Evolutionary conservation across 1,140 invertebrate species (phyloP).

Genomic region (Chrysopa pallens): DNA sequence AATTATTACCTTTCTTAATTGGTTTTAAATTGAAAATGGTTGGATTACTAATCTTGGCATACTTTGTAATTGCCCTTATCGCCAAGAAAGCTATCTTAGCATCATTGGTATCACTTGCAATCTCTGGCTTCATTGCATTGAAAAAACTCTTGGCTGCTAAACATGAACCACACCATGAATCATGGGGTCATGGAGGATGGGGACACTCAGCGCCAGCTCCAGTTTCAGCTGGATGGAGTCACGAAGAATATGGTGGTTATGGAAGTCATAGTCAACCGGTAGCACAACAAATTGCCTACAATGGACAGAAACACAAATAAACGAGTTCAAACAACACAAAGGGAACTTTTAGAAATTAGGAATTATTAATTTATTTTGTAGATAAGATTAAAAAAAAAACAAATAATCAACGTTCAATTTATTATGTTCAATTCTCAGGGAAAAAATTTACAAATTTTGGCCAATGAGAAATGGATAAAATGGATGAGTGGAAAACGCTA

Average conservation of each 20-base stretch:
- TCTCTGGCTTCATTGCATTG: slow-evolving; percentile 37
- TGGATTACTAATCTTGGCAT: slow-evolving; percentile 30
- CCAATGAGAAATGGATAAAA: too few relatives aligned
- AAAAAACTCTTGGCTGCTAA: slow-evolving; percentile 24
- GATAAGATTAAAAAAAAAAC: too few relatives aligned
- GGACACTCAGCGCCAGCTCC: background rate
- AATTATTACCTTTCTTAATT: slow-evolving; percentile 34
- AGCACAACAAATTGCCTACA: slow-evolving; percentile 25
- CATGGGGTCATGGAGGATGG: slow-evolving; percentile 8
- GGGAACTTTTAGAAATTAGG: slow-evolving; percentile 10
- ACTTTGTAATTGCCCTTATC: slow-evolving; percentile 36
- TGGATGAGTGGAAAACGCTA: too few relatives aligned
- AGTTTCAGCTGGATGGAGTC: slow-evolving; percentile 14
- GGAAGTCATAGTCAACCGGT: slow-evolving; percentile 23
- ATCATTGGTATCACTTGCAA: slow-evolving; percentile 37
- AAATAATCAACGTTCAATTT: too few relatives aligned
- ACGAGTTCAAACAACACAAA: background rate
- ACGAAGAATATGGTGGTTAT: slow-evolving; percentile 15
- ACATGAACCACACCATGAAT: background rate
- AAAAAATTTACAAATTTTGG: too few relatives aligned
- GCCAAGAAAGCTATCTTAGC: slow-evolving; percentile 47
- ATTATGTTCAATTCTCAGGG: too few relatives aligned
- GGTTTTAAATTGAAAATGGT: slow-evolving; percentile 40
- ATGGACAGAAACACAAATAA: slow-evolving; percentile 16
- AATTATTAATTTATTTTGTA: slow-evolving; percentile 12